A percentile compares a stretch with the other conserved stretches of the same genome.
These are phyloP conservation scores for Takifugu rubripes DNA, from an alignment of 2,797 vertebrate genomes.

Conservation along the genomic window DNA sequence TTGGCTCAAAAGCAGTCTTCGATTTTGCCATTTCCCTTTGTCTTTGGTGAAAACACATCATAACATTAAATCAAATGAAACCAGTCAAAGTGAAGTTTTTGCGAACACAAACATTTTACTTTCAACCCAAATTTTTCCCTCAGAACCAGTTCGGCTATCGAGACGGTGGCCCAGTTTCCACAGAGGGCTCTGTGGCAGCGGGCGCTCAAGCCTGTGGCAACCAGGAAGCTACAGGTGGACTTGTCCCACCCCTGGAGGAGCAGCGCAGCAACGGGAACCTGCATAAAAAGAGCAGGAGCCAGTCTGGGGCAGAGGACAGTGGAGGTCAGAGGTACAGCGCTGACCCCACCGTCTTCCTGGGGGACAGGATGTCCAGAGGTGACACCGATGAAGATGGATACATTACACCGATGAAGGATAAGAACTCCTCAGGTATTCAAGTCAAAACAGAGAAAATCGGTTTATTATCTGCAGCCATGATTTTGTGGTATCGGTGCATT, in stretches of 20 bases:
- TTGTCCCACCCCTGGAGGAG: conserved; percentile 79
- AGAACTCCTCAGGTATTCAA: conserved; percentile 84
- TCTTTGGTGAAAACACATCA: not conserved
- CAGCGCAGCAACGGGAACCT: conserved; percentile 89
- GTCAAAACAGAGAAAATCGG: not conserved
- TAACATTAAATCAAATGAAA: not conserved
- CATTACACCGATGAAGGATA: conserved; percentile 94
- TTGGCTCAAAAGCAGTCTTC: conserved; percentile 8
- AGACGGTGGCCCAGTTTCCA: conserved; percentile 76
- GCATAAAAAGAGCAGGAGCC: conserved; percentile 79
- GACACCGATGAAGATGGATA: conserved; percentile 90
- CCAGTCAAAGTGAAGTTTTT: not conserved
- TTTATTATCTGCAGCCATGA: no score
- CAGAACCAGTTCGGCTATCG: conserved; percentile 94
- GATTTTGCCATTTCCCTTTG: conserved; percentile 17
- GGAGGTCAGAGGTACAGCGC: conserved; percentile 91
- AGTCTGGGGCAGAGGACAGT: conserved; percentile 78
- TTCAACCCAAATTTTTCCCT: conserved; percentile 5
- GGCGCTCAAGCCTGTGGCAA: conserved; percentile 68
- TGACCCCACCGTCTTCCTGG: conserved; percentile 88
- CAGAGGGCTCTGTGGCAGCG: conserved; percentile 40
- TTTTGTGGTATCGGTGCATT: conserved; percentile 3
- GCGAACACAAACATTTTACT: not conserved
- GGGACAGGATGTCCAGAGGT: conserved; percentile 77
- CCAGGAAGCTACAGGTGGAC: conserved; percentile 74